A percentile compares a stretch with the other conserved stretches of the same genome.
Conservation (phyloP, 2,113 vertebrate genomes). For the Entelurus aequoreus region DNA sequence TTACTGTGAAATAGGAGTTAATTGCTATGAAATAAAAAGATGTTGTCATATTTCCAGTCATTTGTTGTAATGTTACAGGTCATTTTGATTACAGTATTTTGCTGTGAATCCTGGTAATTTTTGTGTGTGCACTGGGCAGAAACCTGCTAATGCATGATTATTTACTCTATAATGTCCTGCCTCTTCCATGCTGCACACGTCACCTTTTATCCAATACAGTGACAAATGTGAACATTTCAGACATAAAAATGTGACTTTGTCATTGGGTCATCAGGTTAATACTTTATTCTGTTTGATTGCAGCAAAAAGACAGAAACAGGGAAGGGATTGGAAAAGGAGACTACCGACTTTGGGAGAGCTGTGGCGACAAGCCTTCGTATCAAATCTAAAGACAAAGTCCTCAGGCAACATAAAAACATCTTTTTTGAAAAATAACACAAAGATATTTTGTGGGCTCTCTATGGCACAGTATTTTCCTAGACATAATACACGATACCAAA, state of each 20-base stretch:
- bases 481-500: slow-evolving; percentile 74
- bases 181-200: no score
- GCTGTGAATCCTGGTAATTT: no score
- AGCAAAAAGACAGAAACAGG: slow-evolving; percentile 71
- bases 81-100: no score
- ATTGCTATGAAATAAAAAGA: no score
- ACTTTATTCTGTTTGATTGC: slow-evolving; percentile 83
- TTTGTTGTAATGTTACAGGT: no score
- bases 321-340: slow-evolving; percentile 51
- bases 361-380: slow-evolving; percentile 76
- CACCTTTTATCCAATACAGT: background rate
- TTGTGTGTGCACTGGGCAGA: no score
- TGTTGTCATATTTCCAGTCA: no score
- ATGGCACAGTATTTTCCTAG: slow-evolving; percentile 74
- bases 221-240: background rate
- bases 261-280: slow-evolving; percentile 79
- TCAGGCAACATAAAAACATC: slow-evolving; percentile 77
- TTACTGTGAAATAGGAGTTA: no score
- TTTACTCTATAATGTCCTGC: no score
- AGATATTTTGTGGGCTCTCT: slow-evolving; percentile 72
- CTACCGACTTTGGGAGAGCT: slow-evolving; percentile 72
- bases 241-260: slow-evolving; percentile 24
- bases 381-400: slow-evolving; percentile 76
- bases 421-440: slow-evolving; percentile 68
- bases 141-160: no score